A percentile compares a stretch with the other conserved stretches of the same genome.
Conservation (phyloP, 1,140 invertebrate genomes). For the Anastrepha ludens region DNA sequence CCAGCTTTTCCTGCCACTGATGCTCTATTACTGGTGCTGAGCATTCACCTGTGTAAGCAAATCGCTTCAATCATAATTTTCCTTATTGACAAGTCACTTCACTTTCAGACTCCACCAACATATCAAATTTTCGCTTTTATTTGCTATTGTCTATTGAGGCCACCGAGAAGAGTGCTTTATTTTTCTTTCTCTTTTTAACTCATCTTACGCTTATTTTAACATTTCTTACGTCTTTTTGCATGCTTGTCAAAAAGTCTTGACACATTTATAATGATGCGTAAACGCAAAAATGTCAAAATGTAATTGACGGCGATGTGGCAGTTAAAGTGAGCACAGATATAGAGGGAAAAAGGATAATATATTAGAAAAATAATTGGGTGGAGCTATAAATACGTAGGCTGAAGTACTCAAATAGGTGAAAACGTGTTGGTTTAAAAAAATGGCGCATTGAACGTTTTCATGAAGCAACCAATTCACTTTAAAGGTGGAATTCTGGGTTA, state of each 20-base stretch:
- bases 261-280: constrained; percentile 49
- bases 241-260: constrained; percentile 22
- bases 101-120: constrained; percentile 34
- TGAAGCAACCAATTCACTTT: no score
- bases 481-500: no score
- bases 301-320: constrained; percentile 37
- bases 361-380: not conserved
- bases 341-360: constrained; percentile 12
- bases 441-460: no score
- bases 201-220: not conserved
- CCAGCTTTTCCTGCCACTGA: not conserved
- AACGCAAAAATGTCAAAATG: constrained; percentile 42
- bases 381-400: not conserved
- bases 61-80: constrained; percentile 47
- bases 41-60: constrained; percentile 42
- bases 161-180: not conserved
- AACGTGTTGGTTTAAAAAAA: no score
- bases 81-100: constrained; percentile 34
- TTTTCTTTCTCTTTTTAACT: constrained; percentile 7
- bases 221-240: not conserved
- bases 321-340: constrained; percentile 28
- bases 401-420: no score
- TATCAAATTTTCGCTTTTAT: not conserved
- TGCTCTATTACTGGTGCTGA: not conserved
- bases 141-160: constrained; percentile 3